Evolutionary conservation across 2,113 vertebrate genomes (phyloP), one percentile per base, ranked within the genome.

Genomic region (Lasiurus cinereus): DNA sequence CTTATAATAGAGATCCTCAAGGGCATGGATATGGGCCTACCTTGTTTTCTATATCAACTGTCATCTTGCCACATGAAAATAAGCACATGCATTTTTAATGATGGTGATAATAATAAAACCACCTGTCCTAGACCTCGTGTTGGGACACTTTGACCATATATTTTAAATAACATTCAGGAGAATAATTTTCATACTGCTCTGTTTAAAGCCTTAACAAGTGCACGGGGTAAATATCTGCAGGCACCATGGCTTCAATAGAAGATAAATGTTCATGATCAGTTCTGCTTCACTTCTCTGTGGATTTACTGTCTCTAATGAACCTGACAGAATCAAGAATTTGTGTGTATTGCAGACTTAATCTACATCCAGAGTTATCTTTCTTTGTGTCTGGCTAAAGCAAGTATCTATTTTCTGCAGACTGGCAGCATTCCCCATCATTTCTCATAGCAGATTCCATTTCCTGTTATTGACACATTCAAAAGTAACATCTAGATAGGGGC

Each of bases 401-500:
- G 66, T 96, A 80, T 3, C 89, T 94, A 48, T 86, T 95, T 64
- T 96, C n/a, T 33, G 95, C 95, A 96, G 74, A 2, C 52, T 59
- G 72, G 27, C 0, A 76, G 13, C 31, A 29, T 93, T 98, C 89
- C 74, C 24, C 80, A 43, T 93, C 90, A 94, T 95, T 97, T 95
- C 69, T 96, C 82, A 89, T 70, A 94, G 84, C 13, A 36, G 96
- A 36, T 73, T 98, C 96, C 83, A 24, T 92, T 89, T 98, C 86
- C 14, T 96, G 39, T 91, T 98, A 96, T 93, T 95, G 78, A 98
- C 90, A 97, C 98, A 98, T 90, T 99, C 97, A 5, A 98, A 96
- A 1, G 98, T 98, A 94, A 98, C 97, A 93, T 99, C 99, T 95
- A 98, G 96, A 72, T 96, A 98, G 0, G 98, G 98, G 78, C 99